Evolutionary conservation across 2,888 invertebrate species (phyloP), one percentile per base, ranked within the genome.

Genomic region (Acrobasis suavella): DNA sequence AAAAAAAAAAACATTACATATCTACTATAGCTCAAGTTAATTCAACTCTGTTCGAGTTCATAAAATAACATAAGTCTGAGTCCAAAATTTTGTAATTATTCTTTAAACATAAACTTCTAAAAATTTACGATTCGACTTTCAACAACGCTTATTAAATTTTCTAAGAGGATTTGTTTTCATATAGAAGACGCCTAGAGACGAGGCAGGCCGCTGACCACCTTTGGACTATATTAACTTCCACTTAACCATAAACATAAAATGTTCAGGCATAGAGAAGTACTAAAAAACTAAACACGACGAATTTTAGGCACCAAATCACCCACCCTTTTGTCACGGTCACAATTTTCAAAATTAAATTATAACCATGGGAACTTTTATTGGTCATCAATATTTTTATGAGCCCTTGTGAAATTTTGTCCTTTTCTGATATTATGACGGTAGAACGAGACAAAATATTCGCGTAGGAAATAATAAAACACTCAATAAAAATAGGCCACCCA

Each of bases 301-400:
- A 81, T 82, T 80, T 74, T 66, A 75, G 83, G 87, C 87, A 85
- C 86, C 83, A 86, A 87, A 86, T 78, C 73, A 73, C 68, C 73
- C 83, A 85, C 82, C 80, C 85, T 86, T 87, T 86, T 80, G 88
- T 75, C 83, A 89, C 82, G 86, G 81, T 68, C 72, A 72, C 74
- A 78, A 69, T 69, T 72, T 73, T 80, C 68, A 75, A 80, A 78
- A 87, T 87, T 84, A 82, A 85, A 85, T 85, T 85, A 87, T 82
- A 78, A 78, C 75, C 77, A 71, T 70, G 66, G 63, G 65, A 51
- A 64, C 50, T 59, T 46, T 58, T 62, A 50, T 61, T 49, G 55
- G 49, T 54, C 54, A n/a, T 54, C 61, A 37, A 61, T 54, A 52
- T 54, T 15, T n/a, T 39, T 39, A 16, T 37, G 42, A 52, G 42